phyloP scores from a whole-genome alignment of 92 coral and sea anemone species.

The Zoanthus sociatus region DNA sequence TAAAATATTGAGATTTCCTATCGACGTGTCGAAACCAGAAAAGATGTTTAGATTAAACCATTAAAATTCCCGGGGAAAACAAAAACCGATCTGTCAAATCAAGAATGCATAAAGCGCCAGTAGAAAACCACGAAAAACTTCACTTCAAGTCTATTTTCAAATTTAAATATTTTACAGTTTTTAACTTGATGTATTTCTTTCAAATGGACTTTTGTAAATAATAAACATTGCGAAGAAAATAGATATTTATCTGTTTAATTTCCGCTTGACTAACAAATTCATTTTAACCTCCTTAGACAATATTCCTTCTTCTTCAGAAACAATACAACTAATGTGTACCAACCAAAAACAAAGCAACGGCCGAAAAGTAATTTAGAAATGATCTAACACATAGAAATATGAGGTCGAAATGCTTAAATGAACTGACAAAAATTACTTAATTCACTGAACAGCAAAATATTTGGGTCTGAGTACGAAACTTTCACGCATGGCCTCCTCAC shows the following conservation, averaged over 20 bases:
- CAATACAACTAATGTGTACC: neutral
- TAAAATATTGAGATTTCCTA: neutral
- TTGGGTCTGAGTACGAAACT: neutral
- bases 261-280: constrained; percentile 6
- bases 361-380: constrained; percentile 10
- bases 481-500: constrained; percentile 15
- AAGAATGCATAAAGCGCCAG: constrained; percentile 1
- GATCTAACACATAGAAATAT: neutral
- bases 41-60: constrained; percentile 37
- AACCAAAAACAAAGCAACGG: neutral
- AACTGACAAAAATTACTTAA: constrained; percentile 12
- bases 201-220: constrained; percentile 8
- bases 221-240: neutral
- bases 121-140: constrained; percentile 23
- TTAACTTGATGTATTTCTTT: neutral
- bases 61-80: constrained; percentile 37
- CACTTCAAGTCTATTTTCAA: neutral
- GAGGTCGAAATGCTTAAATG: constrained; percentile 8
- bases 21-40: constrained; percentile 14
- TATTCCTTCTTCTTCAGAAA: neutral
- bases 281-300: neutral
- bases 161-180: neutral
- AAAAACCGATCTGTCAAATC: constrained; percentile 19
- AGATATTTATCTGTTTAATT: constrained; percentile 18
- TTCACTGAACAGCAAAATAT: neutral